Evolutionary conservation across 2,888 invertebrate species (phyloP), one percentile per base, ranked within the genome.

Genomic region (Drosophila algonquin): DNA sequence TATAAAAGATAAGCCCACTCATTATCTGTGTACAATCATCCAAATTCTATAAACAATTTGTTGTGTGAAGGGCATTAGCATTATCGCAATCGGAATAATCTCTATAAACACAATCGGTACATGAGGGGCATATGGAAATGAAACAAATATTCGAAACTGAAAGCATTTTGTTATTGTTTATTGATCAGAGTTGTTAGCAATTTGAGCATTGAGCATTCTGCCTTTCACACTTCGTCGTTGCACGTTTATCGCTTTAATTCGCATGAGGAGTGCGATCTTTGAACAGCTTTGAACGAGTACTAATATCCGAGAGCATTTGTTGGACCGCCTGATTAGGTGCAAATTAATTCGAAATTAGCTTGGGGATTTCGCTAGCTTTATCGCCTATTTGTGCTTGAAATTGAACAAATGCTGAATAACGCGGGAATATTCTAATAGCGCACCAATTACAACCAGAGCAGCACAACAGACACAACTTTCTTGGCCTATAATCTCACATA

Each of bases 291-390:
- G 7, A 30, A 24, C 7, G 16, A 18, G 30, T 7, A 40, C 21
- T 59, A 47, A 32, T 48, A 18, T 48, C 14, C 35, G 47, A 24
- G 50, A 27, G 51, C 24, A 61, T 52, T 54, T 30, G 54, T 32
- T 50, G 48, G 47, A 60, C 30, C 27, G 32, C 59, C 61, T 55
- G 70, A 69, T 67, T 68, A 70, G 58, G 73, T 83, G 87, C 56
- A 58, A 86, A 83, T 77, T 73, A 73, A 83, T 77, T 55, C 16
- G 32, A 64, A 81, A 81, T 73, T 71, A 81, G 63, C 55, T 62
- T 30, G 56, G 4, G 18, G 16, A 55, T 62, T 54, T 24, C 16
- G 54, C 30, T 9, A 44, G 44, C 57, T 54, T 58, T 58, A 57
- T 48, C 53, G 63, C 45, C 57, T 58, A 52, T 54, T 70, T 61